These are phyloP conservation scores for Chironomus striatipennis DNA, from an alignment of 1,140 invertebrate genomes.

Conservation along the genomic window DNA sequence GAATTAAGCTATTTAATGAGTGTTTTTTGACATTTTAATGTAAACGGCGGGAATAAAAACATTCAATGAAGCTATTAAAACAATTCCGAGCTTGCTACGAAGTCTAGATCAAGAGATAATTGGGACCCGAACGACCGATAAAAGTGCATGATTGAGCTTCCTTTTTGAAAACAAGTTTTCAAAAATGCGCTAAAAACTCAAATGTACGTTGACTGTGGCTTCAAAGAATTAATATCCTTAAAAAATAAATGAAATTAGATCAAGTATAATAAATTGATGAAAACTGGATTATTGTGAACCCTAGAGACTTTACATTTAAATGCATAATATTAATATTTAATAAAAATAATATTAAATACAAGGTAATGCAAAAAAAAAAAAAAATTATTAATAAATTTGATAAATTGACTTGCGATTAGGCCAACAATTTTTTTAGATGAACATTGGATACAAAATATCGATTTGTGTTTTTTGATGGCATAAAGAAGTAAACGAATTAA, in stretches of 20 bases:
- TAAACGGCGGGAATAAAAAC: too few relatives aligned
- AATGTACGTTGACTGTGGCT: neutral
- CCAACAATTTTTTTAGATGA: constrained; percentile 11
- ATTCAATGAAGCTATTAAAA: too few relatives aligned
- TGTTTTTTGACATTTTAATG: too few relatives aligned
- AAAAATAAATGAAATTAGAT: too few relatives aligned
- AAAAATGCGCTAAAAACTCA: too few relatives aligned
- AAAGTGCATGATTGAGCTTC: too few relatives aligned
- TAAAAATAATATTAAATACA: too few relatives aligned
- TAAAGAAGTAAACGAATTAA: neutral
- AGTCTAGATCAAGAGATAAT: too few relatives aligned
- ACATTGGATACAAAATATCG: neutral
- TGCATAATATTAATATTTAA: neutral
- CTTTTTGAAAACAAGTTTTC: too few relatives aligned
- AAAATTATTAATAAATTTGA: neutral
- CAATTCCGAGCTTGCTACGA: too few relatives aligned
- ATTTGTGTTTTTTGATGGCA: constrained; percentile 13
- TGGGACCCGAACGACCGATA: too few relatives aligned
- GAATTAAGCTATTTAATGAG: too few relatives aligned
- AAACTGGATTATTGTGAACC: neutral
- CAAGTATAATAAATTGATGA: neutral
- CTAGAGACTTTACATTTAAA: constrained; percentile 7
- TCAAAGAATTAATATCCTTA: neutral
- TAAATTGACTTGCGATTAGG: neutral
- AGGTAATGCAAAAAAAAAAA: neutral